Conservation (phyloP, 2,888 invertebrate species). For the Aspidapion aeneum region DNA sequence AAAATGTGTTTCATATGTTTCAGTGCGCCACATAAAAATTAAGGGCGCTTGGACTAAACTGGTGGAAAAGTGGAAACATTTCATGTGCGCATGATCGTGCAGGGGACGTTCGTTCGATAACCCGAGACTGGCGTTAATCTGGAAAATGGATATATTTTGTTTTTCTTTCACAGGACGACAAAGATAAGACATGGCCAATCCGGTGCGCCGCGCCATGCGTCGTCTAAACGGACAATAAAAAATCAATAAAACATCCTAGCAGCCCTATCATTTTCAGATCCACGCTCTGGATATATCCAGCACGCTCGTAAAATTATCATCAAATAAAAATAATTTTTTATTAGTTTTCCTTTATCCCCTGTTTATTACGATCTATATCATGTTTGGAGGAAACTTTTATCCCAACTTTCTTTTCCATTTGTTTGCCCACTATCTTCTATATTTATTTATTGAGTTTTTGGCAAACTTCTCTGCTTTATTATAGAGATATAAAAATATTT, state of each 20-base stretch:
- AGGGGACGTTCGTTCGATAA: background rate
- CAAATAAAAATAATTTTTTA: background rate
- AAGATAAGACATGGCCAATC: background rate
- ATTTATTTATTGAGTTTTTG: too few species aligned
- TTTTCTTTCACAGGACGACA: background rate
- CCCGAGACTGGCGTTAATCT: background rate
- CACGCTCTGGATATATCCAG: too few species aligned
- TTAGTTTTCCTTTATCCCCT: background rate
- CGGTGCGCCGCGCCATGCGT: background rate
- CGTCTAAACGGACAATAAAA: background rate
- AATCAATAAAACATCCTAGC: background rate
- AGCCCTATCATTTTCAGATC: background rate
- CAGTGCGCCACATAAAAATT: constrained; percentile 43
- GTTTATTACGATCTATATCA: background rate
- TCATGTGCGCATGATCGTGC: background rate
- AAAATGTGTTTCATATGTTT: constrained; percentile 40
- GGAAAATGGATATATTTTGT: background rate
- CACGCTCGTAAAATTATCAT: background rate
- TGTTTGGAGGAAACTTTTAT: background rate
- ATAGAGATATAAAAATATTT: too few species aligned
- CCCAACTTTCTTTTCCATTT: too few species aligned
- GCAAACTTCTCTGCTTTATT: too few species aligned
- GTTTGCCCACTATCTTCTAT: too few species aligned
- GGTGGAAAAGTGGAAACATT: too few species aligned
- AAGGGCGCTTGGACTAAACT: constrained; percentile 26